phyloP scores from a whole-genome alignment of 2,797 vertebrate species.

The Ctenopoma multispine region DNA sequence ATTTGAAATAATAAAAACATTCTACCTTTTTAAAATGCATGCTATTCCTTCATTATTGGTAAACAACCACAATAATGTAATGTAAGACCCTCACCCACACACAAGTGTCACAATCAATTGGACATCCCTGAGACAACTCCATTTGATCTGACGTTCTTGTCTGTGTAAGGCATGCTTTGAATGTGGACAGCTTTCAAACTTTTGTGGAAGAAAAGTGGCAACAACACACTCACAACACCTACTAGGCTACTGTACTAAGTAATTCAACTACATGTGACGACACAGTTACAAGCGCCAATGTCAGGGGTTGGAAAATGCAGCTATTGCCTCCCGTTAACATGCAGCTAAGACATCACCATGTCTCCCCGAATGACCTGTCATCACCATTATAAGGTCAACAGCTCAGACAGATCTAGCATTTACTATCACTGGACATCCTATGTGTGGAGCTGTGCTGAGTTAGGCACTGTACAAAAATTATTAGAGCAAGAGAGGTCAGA shows the following conservation, averaged over 20 bases:
- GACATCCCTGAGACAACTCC: conserved; percentile 84
- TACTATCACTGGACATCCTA: conserved; percentile 61
- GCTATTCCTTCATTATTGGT: conserved; percentile 52
- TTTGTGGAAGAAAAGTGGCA: conserved; percentile 50
- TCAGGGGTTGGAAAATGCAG: conserved; percentile 60
- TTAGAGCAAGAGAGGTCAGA: not conserved
- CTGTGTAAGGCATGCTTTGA: conserved; percentile 76
- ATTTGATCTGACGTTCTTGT: conserved; percentile 75
- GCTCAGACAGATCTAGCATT: conserved; percentile 58
- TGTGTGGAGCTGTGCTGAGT: conserved; percentile 46
- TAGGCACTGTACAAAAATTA: conserved; percentile 46
- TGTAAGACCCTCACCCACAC: conserved; percentile 81
- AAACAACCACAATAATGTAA: conserved; percentile 59
- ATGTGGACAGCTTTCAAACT: conserved; percentile 39
- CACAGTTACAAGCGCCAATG: conserved; percentile 78
- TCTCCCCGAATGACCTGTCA: too few relatives aligned
- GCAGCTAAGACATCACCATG: conserved; percentile 77
- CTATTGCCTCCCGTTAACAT: conserved; percentile 78
- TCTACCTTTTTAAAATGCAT: conserved; percentile 62
- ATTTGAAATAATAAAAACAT: conserved; percentile 70
- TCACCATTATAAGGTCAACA: conserved; percentile 49
- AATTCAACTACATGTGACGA: conserved; percentile 77
- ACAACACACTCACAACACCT: conserved; percentile 76
- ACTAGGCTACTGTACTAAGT: conserved; percentile 71
- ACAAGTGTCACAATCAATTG: conserved; percentile 79